Base-by-base conservation (phyloP, 92 coral and sea anemone species). In the Ricordea florida region DNA sequence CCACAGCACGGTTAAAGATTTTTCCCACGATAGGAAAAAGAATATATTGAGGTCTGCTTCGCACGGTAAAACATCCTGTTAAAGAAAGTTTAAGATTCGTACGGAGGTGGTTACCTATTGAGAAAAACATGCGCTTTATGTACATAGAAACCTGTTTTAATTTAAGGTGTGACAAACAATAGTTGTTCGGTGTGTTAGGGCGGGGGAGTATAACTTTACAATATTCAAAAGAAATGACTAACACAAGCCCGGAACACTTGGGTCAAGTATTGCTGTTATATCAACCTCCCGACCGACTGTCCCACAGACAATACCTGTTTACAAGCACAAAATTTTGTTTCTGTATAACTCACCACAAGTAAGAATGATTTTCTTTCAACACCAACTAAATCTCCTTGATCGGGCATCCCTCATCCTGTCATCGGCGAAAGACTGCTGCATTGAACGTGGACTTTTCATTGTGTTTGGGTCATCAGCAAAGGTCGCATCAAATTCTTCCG, bases 351-450 rank as follows among this genome's bases (percentile, higher is more conserved):
- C 30, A 70, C 77, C 11, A 8, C 29, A 27, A 70, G 51, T 53
- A 41, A 70, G 29, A 70, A 70, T 40, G 30, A 38, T 70, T 18
- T 29, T 37, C 40, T 45, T 22, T 66, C 53, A 89, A 52, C 93
- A 89, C 93, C 93, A 89, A 77, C 93, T 89, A 49, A 73, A 89
- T 16, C 91, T 76, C 46, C 93, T 70, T 13, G 82, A 79, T 10
- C 60, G 63, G 10, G 73, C 20, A 2, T 42, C 51, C 7, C 31
- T 3, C 40, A 26, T 20, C 9, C 71, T 53, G 20, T 62, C 87
- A 17, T 47, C 58, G 22, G 79, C 66, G 34, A 74, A 37, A 10
- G 44, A 56, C 9, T 49, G 28, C 30, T 47, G 79, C 46, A 68
- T 38, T 29, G 34, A 35, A 0, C 18, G 45, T 31, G 52, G 34